Evolutionary conservation across 2,888 invertebrate species (phyloP).

Genomic region (Ischnura elegans): DNA sequence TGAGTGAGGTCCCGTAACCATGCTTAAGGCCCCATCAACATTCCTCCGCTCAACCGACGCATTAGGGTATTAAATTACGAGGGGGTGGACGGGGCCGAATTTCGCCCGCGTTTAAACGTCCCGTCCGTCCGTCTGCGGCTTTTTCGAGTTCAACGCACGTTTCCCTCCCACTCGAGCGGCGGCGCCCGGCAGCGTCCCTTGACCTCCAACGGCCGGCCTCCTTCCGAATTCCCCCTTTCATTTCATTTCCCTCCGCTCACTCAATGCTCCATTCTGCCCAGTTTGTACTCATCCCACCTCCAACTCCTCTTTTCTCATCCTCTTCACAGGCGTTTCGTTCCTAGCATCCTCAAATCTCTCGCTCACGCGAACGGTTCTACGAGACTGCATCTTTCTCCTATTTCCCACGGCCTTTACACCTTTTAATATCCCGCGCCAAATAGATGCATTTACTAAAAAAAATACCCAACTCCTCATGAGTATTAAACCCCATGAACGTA

Average conservation of each 20-base stretch:
- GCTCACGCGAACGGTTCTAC: not conserved
- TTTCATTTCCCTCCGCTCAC: not conserved
- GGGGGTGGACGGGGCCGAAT: not conserved
- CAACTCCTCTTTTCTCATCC: not conserved
- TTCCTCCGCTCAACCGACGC: not conserved
- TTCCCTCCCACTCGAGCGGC: not conserved
- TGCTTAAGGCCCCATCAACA: not conserved
- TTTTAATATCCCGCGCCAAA: not conserved
- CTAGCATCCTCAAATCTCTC: constrained; percentile 1
- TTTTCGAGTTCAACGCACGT: not conserved
- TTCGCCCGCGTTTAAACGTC: constrained; percentile 13
- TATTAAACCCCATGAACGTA: too few species aligned
- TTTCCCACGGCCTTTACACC: not conserved
- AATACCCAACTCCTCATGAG: too few species aligned
- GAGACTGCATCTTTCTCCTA: not conserved
- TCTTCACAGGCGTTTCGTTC: not conserved
- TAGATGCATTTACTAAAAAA: too few species aligned
- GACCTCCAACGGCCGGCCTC: constrained; percentile 16
- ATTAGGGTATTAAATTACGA: constrained; percentile 16
- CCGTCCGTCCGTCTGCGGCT: constrained; percentile 12
- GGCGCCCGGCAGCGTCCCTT: not conserved
- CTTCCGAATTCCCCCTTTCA: constrained; percentile 5
- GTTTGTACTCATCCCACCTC: not conserved
- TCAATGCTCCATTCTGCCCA: constrained; percentile 14
- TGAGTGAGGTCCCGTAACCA: not conserved